These are phyloP conservation scores for Hydrocynus forskahlii DNA, from an alignment of 2,797 vertebrate species.

Conservation along the genomic window DNA sequence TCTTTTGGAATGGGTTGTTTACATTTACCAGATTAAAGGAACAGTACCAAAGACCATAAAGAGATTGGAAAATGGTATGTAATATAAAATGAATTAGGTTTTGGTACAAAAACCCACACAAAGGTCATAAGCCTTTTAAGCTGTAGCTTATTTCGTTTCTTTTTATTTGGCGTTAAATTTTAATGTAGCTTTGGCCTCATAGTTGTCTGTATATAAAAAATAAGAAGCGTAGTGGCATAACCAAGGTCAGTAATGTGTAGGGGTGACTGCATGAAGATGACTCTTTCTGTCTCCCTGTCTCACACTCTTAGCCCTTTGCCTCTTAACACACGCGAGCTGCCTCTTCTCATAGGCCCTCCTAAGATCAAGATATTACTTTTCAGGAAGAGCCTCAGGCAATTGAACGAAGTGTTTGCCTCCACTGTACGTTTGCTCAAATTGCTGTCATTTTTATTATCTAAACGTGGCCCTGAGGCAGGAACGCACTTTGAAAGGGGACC, in stretches of 20 bases:
- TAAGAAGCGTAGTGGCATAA: constrained; percentile 61
- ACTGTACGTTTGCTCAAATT: constrained; percentile 66
- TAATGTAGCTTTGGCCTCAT: constrained; percentile 16
- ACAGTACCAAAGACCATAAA: no score
- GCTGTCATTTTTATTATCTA: constrained; percentile 63
- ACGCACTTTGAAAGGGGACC: constrained; percentile 36
- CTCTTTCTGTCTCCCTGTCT: constrained; percentile 47
- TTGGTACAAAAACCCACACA: neutral
- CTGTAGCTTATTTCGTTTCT: neutral
- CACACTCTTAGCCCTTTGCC: constrained; percentile 2
- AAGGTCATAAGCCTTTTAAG: neutral
- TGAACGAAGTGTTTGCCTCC: constrained; percentile 59
- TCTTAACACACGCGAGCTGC: constrained; percentile 30
- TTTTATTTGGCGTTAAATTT: neutral
- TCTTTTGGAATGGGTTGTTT: no score
- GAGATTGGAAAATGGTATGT: no score
- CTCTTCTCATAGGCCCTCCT: constrained; percentile 57
- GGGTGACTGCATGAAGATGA: constrained; percentile 56
- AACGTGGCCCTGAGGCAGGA: constrained; percentile 61
- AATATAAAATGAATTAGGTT: neutral
- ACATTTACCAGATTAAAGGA: no score
- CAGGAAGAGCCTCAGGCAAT: constrained; percentile 47
- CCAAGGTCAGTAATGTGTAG: constrained; percentile 57
- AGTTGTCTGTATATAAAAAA: constrained; percentile 50
- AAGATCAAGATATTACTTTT: constrained; percentile 68